phyloP scores from a whole-genome alignment of 2,113 vertebrate species.

The Lipotes vexillifer region DNA sequence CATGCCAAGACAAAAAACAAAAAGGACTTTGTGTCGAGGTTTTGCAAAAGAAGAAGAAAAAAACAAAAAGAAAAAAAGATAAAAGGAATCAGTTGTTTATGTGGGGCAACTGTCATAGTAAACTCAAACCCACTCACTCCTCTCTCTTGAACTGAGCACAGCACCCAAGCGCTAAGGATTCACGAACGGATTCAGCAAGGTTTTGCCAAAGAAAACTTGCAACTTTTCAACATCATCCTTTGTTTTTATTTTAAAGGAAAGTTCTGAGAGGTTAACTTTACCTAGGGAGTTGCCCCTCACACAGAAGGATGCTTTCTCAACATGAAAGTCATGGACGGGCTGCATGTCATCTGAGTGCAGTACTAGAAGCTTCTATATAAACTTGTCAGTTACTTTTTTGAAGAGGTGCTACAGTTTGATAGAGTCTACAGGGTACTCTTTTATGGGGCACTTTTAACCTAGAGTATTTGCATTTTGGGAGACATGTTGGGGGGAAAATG shows the following conservation, averaged over 20 bases:
- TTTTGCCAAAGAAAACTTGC: not conserved
- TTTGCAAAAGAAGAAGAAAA: not conserved
- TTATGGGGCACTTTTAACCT: not conserved
- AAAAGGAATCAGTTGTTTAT: not conserved
- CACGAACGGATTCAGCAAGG: not conserved
- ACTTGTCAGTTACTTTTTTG: not conserved
- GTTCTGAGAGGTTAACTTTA: not conserved
- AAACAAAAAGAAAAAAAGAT: not conserved
- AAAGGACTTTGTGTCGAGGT: not conserved
- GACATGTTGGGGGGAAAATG: not conserved
- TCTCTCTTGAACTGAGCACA: not conserved
- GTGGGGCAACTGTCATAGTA: not conserved
- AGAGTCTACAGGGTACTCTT: not conserved
- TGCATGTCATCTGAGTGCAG: too few relatives aligned
- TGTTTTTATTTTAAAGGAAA: not conserved
- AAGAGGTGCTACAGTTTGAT: not conserved
- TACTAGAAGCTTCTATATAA: not conserved
- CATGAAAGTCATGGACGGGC: too few relatives aligned
- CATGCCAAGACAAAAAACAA: not conserved
- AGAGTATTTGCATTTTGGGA: conserved; percentile 7
- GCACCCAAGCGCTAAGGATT: not conserved
- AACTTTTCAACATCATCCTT: not conserved
- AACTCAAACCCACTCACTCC: not conserved
- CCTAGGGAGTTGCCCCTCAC: not conserved
- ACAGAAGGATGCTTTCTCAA: not conserved